A percentile compares a stretch with the other conserved stretches of the same genome.
These are phyloP conservation scores for Drosophila tani DNA, from an alignment of 1,140 invertebrate genomes.

Conservation along the genomic window DNA sequence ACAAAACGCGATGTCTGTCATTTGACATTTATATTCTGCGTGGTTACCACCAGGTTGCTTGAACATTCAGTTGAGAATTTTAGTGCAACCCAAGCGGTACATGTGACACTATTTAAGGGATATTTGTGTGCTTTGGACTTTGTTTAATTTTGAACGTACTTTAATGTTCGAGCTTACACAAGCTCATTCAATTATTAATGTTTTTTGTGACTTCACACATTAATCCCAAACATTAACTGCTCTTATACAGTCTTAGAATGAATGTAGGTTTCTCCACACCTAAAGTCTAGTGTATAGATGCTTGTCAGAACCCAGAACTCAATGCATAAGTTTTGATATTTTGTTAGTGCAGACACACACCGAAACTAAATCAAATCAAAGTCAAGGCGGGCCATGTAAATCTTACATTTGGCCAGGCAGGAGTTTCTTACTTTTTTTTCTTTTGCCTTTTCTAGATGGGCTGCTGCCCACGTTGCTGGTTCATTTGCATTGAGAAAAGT, in stretches of 20 bases:
- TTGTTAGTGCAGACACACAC: slow-evolving; percentile 18
- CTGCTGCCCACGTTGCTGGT: slow-evolving; percentile 46
- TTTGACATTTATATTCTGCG: no score
- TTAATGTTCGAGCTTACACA: background rate
- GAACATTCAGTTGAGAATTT: no score
- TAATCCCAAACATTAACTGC: background rate
- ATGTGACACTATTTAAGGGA: no score
- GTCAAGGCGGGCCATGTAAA: slow-evolving; percentile 56
- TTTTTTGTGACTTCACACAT: no score
- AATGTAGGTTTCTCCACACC: background rate
- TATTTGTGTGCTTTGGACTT: background rate
- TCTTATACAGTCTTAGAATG: background rate
- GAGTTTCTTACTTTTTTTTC: slow-evolving; percentile 22
- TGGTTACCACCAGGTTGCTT: no score
- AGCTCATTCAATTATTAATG: background rate
- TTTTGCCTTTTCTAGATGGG: slow-evolving; percentile 17
- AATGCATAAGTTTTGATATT: slow-evolving; percentile 19
- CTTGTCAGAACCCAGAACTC: no score
- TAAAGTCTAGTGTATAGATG: background rate
- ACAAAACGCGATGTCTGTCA: no score
- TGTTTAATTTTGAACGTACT: background rate
- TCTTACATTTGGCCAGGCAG: slow-evolving; percentile 50
- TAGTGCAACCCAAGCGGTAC: no score
- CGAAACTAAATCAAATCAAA: slow-evolving; percentile 52
- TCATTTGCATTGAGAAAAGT: slow-evolving; percentile 58